phyloP scores from a whole-genome alignment of 2,113 vertebrate species.

The Plectropomus leopardus region DNA sequence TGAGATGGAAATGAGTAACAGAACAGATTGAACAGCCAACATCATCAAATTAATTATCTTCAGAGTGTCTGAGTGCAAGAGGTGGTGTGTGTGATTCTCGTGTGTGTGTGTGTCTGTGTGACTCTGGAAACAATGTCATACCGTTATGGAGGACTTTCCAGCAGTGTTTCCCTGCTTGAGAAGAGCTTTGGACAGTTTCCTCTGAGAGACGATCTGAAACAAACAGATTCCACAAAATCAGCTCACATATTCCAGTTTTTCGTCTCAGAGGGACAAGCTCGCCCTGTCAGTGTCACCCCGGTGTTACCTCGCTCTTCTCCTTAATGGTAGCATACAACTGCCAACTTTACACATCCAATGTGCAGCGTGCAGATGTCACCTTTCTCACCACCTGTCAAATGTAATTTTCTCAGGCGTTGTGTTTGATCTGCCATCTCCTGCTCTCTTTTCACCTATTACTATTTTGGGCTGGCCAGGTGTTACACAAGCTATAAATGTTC shows the following conservation, averaged over 20 bases:
- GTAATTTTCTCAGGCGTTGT: slow-evolving; percentile 25
- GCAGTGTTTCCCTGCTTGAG: slow-evolving; percentile 97
- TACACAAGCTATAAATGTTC: neutral
- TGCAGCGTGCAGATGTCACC: slow-evolving; percentile 14
- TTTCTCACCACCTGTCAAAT: slow-evolving; percentile 44
- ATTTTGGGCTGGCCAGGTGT: slow-evolving; percentile 3
- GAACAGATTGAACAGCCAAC: slow-evolving; percentile 52
- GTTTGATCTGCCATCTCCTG: slow-evolving; percentile 13
- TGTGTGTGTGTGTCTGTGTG: slow-evolving; percentile 10
- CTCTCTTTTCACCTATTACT: slow-evolving; percentile 12
- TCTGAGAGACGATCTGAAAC: slow-evolving; percentile 96
- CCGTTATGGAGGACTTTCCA: slow-evolving; percentile 97
- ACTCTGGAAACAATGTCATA: slow-evolving; percentile 72
- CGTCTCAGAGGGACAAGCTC: neutral
- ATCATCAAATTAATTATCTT: slow-evolving; percentile 69
- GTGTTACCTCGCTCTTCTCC: neutral
- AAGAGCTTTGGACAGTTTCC: slow-evolving; percentile 95
- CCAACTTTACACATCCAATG: slow-evolving; percentile 3
- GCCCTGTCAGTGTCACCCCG: neutral
- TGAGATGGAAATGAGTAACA: slow-evolving; percentile 69
- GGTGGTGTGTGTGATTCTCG: neutral
- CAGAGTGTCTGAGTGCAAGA: slow-evolving; percentile 32
- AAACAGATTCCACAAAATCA: slow-evolving; percentile 41
- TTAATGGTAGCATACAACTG: neutral
- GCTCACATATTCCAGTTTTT: neutral